A percentile compares a stretch with the other conserved stretches of the same genome.
These are phyloP conservation scores for Oxyura jamaicensis DNA, from an alignment of 2,113 vertebrate species.

Conservation along the genomic window DNA sequence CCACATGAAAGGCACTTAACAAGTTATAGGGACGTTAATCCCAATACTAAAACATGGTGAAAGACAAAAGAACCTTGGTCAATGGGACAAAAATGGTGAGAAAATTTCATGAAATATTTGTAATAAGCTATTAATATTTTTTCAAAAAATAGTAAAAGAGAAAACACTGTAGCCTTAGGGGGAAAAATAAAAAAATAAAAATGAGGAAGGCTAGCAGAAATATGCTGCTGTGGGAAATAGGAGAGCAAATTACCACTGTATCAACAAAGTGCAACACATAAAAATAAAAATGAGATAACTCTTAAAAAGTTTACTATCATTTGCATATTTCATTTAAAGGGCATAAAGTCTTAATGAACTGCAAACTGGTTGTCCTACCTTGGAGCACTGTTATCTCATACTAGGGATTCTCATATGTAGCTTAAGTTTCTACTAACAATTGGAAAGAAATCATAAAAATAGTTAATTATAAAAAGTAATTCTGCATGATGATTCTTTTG, in stretches of 20 bases:
- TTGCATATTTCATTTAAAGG: not conserved
- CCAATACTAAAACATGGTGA: not conserved
- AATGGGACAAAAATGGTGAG: not conserved
- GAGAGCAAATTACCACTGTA: not conserved
- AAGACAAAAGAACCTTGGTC: not conserved
- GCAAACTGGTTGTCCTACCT: not conserved
- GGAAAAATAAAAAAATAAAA: not conserved
- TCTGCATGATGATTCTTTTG: not conserved
- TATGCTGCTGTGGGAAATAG: not conserved
- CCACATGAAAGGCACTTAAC: not conserved
- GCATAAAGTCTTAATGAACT: not conserved
- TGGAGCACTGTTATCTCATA: not conserved
- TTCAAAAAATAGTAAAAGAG: not conserved
- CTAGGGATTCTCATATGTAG: not conserved
- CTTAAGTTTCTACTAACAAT: not conserved
- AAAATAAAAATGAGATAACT: not conserved
- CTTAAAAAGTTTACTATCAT: not conserved
- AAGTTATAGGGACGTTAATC: not conserved
- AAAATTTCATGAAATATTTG: not conserved
- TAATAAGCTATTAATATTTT: not conserved
- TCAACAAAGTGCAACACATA: not conserved
- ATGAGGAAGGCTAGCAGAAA: not conserved
- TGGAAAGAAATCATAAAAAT: not conserved
- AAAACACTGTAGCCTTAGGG: not conserved
- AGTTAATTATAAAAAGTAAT: not conserved